Percentiles rank a stretch among this genome's conserved stretches.
phyloP scores from a whole-genome alignment of 2,888 invertebrate species.

The Oithona nana region DNA sequence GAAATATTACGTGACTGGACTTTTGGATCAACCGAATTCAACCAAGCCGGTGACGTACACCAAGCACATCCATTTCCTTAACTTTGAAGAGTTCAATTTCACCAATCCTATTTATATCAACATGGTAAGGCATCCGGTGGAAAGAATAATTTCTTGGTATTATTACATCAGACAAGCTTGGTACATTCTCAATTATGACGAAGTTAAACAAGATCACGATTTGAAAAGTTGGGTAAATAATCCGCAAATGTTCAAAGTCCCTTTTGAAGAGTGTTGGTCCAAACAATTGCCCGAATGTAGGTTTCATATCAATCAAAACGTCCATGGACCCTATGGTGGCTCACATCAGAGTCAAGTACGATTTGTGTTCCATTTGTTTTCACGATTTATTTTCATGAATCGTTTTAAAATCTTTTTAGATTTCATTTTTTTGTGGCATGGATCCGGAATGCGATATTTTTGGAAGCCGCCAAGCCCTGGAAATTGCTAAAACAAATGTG shows the following conservation, averaged over 20 bases:
- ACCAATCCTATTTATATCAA: conserved; percentile 9
- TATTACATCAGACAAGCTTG: conserved; percentile 4
- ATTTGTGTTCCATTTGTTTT: too few relatives aligned
- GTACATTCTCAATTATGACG: background rate
- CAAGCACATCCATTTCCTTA: conserved; percentile 1
- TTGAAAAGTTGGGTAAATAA: background rate
- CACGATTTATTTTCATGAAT: background rate
- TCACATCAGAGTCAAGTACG: conserved; percentile 1
- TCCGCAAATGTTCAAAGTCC: background rate
- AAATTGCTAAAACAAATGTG: background rate
- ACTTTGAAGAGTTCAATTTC: conserved; percentile 3
- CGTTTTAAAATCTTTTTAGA: background rate
- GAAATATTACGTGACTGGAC: background rate
- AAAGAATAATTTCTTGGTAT: conserved; percentile 11
- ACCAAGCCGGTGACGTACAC: background rate
- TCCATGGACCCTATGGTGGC: background rate
- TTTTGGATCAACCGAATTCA: background rate
- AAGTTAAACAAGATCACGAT: background rate
- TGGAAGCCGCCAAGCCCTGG: background rate
- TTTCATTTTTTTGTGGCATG: conserved; percentile 4
- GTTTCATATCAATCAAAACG: background rate
- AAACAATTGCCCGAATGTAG: background rate
- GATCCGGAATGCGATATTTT: background rate
- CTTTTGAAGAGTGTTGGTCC: background rate
- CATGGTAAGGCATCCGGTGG: conserved; percentile 4